phyloP scores from a whole-genome alignment of 2,888 invertebrate species.

The Drosophila aldrichi region DNA sequence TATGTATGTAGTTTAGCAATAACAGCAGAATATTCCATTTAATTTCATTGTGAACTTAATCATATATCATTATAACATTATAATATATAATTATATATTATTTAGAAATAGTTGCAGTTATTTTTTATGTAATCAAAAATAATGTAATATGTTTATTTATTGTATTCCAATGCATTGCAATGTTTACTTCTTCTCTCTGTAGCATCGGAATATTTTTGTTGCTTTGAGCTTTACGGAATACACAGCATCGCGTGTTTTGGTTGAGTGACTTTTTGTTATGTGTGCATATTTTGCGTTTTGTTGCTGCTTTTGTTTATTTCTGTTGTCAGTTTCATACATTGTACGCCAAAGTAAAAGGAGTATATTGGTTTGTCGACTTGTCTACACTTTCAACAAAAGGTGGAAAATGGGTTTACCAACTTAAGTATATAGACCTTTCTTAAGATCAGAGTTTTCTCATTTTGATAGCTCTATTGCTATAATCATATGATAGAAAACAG shows the following conservation, averaged over 20 bases:
- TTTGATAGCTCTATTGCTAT: not conserved
- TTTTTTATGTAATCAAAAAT: not conserved
- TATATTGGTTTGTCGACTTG: not conserved
- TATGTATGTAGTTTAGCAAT: too few relatives aligned
- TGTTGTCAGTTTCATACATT: constrained; percentile 4
- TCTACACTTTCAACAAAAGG: too few relatives aligned
- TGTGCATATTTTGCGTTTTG: constrained; percentile 41
- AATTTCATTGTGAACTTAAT: too few relatives aligned
- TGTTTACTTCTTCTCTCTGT: not conserved
- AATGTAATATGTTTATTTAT: not conserved
- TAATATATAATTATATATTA: not conserved
- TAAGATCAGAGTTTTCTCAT: not conserved
- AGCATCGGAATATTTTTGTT: not conserved
- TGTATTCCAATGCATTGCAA: not conserved
- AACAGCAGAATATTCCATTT: not conserved
- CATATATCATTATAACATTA: not conserved
- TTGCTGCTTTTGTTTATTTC: constrained; percentile 42
- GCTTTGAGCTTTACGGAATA: constrained; percentile 13
- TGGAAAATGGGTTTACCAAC: too few relatives aligned
- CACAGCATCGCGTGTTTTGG: constrained; percentile 61
- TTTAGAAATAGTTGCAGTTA: not conserved
- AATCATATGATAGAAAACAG: not conserved
- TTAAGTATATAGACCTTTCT: not conserved
- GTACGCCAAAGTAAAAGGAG: not conserved
- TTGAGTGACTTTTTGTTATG: constrained; percentile 55